Percentiles rank a stretch among this genome's conserved stretches.
phyloP scores from a whole-genome alignment of 2,113 vertebrate species.

The Dasypus novemcinctus region DNA sequence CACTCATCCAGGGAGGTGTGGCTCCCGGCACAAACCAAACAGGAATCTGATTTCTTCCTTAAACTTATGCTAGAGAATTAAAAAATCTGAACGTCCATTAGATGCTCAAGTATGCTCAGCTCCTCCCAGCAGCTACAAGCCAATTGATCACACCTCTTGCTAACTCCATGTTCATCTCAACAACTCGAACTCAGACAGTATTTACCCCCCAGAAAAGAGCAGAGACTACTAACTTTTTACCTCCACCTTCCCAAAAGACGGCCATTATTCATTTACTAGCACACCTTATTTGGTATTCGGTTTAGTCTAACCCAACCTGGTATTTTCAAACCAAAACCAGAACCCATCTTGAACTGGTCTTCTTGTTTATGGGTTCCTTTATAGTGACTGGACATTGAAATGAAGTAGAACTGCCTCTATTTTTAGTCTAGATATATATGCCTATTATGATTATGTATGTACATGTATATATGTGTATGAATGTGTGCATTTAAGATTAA shows the following conservation, averaged over 20 bases:
- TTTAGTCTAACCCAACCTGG: background rate
- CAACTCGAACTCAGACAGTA: background rate
- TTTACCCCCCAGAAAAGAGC: background rate
- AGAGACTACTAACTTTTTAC: background rate
- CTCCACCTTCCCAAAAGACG: too few relatives aligned
- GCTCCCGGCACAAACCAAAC: background rate
- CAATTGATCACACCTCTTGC: background rate
- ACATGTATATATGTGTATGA: background rate
- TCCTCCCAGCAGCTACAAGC: too few relatives aligned
- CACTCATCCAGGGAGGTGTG: background rate
- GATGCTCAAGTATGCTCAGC: rapidly evolving
- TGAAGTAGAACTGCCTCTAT: background rate
- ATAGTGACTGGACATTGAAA: background rate
- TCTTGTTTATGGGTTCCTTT: background rate
- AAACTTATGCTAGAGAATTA: background rate
- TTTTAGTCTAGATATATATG: background rate
- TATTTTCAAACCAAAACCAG: background rate
- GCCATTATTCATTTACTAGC: background rate
- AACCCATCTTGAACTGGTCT: background rate
- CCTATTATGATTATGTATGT: background rate
- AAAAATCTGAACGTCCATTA: background rate
- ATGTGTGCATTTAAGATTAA: background rate
- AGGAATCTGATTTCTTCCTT: background rate
- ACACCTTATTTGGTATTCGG: background rate
- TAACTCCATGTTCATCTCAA: rapidly evolving